Percentiles rank a stretch among this genome's conserved stretches.
Conservation (phyloP, 2,888 invertebrate species). For the Microchrysa polita region DNA sequence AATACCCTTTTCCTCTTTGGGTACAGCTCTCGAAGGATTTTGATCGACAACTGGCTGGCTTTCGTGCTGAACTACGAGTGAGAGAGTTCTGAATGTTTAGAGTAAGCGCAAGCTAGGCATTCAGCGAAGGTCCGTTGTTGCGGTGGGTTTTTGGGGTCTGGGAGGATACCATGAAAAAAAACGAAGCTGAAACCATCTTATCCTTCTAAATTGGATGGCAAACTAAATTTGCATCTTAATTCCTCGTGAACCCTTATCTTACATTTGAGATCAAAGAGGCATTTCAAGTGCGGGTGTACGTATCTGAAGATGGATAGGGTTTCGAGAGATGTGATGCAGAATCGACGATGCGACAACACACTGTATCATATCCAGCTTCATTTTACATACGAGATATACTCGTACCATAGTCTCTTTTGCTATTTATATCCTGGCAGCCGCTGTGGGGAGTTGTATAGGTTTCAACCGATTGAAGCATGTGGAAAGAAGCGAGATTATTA, state of each 20-base stretch:
- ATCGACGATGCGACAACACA: not conserved
- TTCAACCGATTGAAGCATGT: not conserved
- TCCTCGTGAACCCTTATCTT: slow-evolving; percentile 50
- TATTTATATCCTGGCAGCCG: not conserved
- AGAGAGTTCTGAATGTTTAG: too few species aligned
- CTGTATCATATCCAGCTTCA: not conserved
- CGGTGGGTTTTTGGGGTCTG: not conserved
- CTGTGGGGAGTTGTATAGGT: not conserved
- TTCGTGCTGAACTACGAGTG: too few species aligned
- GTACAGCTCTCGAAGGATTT: not conserved
- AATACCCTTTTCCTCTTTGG: slow-evolving; percentile 42
- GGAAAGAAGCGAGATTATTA: not conserved
- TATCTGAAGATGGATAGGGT: not conserved
- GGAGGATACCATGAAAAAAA: slow-evolving; percentile 29
- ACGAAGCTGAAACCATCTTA: slow-evolving; percentile 48
- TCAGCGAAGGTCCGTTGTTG: not conserved
- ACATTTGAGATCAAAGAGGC: slow-evolving; percentile 49
- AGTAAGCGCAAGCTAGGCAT: not conserved
- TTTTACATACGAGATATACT: not conserved
- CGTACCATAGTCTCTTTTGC: not conserved
- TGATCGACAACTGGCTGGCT: not conserved
- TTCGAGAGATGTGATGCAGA: slow-evolving; percentile 33
- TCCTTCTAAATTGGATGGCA: slow-evolving; percentile 50
- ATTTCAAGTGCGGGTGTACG: slow-evolving; percentile 48
- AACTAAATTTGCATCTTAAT: slow-evolving; percentile 51